phyloP scores from a whole-genome alignment of 2,888 invertebrate species.

The Hartigia nigra region DNA sequence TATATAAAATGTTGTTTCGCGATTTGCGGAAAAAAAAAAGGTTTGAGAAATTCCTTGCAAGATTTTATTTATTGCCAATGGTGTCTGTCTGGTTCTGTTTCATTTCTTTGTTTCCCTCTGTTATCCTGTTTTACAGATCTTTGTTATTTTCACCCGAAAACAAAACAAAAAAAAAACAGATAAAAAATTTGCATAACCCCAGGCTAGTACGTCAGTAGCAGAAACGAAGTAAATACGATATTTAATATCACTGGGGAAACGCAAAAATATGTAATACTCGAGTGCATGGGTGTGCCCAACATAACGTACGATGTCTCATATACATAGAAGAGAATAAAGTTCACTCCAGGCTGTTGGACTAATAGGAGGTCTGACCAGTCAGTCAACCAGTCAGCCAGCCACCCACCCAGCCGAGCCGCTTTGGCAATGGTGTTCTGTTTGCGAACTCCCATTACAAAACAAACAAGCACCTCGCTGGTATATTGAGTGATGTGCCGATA shows the following conservation, averaged over 20 bases:
- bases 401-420: constrained; percentile 20
- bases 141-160: background rate
- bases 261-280: constrained; percentile 37
- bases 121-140: background rate
- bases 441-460: constrained; percentile 51
- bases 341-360: background rate
- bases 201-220: background rate
- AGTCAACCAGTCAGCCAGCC: background rate
- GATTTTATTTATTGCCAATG: background rate
- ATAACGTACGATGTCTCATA: background rate
- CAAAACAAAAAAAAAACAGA: background rate
- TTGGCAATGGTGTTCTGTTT: constrained; percentile 45
- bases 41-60: background rate
- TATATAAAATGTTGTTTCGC: background rate
- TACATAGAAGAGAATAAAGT: background rate
- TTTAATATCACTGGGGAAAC: constrained; percentile 39
- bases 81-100: background rate
- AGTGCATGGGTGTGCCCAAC: constrained; percentile 1
- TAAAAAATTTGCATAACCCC: background rate
- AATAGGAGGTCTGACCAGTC: background rate
- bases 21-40: background rate
- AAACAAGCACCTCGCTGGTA: constrained; percentile 40
- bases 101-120: background rate
- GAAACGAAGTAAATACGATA: constrained; percentile 12
- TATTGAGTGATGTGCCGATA: constrained; percentile 41